Evolutionary conservation across 2,797 vertebrate genomes (phyloP), one percentile per base, ranked within the genome.

Genomic region (Sebastes iracundus): DNA sequence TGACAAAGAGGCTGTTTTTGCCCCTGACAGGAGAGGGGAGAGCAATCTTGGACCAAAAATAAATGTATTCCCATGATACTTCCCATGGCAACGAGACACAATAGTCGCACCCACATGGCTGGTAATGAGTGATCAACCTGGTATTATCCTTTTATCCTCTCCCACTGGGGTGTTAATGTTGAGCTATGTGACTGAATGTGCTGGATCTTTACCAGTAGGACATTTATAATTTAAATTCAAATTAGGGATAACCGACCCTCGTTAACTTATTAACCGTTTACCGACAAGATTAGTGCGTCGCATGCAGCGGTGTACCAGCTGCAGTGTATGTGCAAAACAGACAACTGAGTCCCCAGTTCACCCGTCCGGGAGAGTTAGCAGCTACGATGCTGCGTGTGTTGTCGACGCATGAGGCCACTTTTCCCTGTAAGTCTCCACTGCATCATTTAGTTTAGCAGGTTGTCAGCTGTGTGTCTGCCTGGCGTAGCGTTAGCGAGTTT

Each of bases 121-220:
- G 69, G 42, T 84, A 84, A 87, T 87, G 72, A 86, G 77, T 60
- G 62, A 75, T 89, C 65, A 85, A 82, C 67, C 27, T 70, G 61
- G 35, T 75, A 58, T 88, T 77, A 80, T 87, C 63, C 56, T 49
- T 85, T 87, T 72, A 81, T 88, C 63, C 71, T 78, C 67, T 82
- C 68, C 72, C 58, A 64, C 74, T 33, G 28, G 23, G 38, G 53
- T 77, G 61, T 64, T 83, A 58, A 60, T 75, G 33, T 76, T 75
- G 75, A 82, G 77, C 74, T 46, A 8, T 68, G 18, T 58, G 72
- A 25, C 62, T 67, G 13, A 14, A 42, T 14, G 2, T 63, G 30
- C 27, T 74, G 67, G 7, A 30, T 80, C 64, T 67, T 77, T 55
- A 70, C 64, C 67, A 52, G 27, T 74, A 7, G 49, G 62, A 82